Evolutionary conservation across 2,113 vertebrate species (phyloP).

Genomic region (Ailuropoda melanoleuca): DNA sequence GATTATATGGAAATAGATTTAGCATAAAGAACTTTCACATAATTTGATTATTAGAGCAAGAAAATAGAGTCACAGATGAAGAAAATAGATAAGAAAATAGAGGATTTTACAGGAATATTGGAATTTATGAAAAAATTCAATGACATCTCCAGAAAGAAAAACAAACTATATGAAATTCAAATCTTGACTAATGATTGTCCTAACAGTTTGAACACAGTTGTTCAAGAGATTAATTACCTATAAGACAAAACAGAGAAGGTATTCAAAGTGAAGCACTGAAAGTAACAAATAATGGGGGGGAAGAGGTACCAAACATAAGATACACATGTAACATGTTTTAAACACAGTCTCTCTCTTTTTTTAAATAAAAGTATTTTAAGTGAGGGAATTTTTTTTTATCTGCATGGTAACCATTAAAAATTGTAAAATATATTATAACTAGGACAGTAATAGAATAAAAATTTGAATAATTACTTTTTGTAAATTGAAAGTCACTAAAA

Average conservation of each 20-base stretch:
- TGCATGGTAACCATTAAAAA: not conserved
- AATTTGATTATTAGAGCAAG: not conserved
- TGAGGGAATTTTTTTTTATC: not conserved
- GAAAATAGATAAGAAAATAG: not conserved
- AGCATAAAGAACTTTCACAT: not conserved
- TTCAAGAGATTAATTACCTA: not conserved
- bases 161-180: not conserved
- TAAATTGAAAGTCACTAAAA: not conserved
- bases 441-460: not conserved
- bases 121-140: not conserved
- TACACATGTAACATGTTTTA: not conserved
- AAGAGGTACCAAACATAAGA: not conserved
- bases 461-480: not conserved
- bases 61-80: not conserved
- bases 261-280: not conserved
- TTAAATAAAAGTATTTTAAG: not conserved
- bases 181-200: not conserved
- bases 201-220: not conserved
- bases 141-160: not conserved
- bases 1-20: not conserved
- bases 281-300: not conserved
- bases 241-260: not conserved
- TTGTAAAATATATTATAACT: not conserved
- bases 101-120: not conserved
- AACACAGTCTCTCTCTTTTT: not conserved